Evolutionary conservation across 2,888 invertebrate genomes (phyloP).

Genomic region (Barypeithes pellucidus): DNA sequence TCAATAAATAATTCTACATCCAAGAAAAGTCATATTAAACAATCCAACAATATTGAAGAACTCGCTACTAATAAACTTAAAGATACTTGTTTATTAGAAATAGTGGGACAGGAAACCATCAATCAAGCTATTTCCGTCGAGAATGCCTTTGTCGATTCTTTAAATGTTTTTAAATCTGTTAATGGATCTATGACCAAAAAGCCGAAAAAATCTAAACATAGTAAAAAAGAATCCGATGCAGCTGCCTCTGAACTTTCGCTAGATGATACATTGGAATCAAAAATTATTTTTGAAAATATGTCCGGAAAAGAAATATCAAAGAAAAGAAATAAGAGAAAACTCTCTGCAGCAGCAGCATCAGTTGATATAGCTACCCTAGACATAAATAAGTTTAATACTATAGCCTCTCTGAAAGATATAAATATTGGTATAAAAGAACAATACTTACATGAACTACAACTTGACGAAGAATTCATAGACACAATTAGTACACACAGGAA

Average conservation of each 20-base stretch:
- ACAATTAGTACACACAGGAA: not conserved
- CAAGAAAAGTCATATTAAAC: not conserved
- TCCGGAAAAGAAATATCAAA: not conserved
- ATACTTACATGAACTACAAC: too few relatives aligned
- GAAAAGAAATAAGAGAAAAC: not conserved
- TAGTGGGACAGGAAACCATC: not conserved
- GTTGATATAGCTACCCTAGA: not conserved
- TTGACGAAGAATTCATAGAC: not conserved
- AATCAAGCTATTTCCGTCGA: not conserved
- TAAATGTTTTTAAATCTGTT: too few relatives aligned
- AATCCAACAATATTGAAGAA: not conserved
- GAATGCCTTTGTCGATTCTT: not conserved
- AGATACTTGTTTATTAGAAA: not conserved
- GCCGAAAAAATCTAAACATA: not conserved
- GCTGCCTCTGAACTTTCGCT: not conserved
- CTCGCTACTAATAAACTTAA: not conserved
- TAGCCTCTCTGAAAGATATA: not conserved
- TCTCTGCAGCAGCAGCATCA: not conserved
- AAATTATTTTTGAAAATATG: not conserved
- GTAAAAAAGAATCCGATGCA: not conserved
- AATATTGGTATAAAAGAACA: not conserved
- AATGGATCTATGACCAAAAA: not conserved
- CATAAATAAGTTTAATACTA: not conserved
- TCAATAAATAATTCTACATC: conserved; percentile 32
- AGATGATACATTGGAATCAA: not conserved